These are phyloP conservation scores for Tridacna gigas DNA, from an alignment of 2,888 invertebrate species.

Conservation along the genomic window DNA sequence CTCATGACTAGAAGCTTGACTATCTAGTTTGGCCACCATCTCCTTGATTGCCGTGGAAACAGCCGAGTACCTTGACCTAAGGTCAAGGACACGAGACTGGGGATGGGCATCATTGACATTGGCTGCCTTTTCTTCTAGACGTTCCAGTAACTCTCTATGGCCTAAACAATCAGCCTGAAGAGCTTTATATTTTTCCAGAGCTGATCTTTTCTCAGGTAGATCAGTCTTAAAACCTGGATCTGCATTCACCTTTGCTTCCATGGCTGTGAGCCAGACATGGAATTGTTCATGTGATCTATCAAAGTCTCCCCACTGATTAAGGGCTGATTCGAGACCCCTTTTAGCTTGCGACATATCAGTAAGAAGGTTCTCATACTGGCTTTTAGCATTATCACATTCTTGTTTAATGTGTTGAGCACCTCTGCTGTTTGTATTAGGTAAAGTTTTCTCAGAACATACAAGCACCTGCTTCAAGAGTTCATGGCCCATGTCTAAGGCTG, in stretches of 20 bases:
- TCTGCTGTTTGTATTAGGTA: constrained; percentile 95
- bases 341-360: constrained; percentile 86
- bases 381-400: constrained; percentile 94
- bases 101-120: constrained; percentile 93
- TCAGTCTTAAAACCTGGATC: constrained; percentile 95
- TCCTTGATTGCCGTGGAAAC: constrained; percentile 58
- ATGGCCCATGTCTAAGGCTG: constrained; percentile 96
- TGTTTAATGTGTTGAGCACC: constrained; percentile 96
- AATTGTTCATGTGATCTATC: constrained; percentile 91
- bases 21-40: constrained; percentile 88
- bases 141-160: constrained; percentile 90
- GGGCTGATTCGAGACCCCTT: constrained; percentile 90
- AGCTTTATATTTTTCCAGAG: constrained; percentile 92
- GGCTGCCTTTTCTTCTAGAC: constrained; percentile 94
- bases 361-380: constrained; percentile 94
- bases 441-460: constrained; percentile 96
- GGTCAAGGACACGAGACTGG: constrained; percentile 86
- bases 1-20: constrained; percentile 91
- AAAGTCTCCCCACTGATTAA: constrained; percentile 93
- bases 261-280: constrained; percentile 94
- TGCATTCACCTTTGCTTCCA: constrained; percentile 92
- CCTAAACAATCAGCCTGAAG: constrained; percentile 77
- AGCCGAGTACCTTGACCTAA: constrained; percentile 72
- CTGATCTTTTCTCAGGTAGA: constrained; percentile 95
- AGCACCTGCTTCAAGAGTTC: constrained; percentile 90